Conservation (phyloP, 2,113 vertebrate species). For the Pycnonotus jocosus region DNA sequence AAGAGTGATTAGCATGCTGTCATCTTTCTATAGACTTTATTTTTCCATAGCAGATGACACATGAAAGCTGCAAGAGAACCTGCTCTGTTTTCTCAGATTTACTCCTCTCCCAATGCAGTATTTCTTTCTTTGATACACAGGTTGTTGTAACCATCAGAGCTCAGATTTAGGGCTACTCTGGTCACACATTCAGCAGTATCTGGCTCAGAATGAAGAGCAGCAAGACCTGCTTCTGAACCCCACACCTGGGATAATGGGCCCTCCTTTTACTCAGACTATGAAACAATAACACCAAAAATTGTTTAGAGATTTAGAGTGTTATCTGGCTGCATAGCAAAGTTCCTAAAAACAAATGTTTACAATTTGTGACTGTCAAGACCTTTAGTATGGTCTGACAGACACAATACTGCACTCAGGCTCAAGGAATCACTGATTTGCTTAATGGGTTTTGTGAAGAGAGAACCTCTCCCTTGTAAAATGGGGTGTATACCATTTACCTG, state of each 20-base stretch:
- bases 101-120: neutral
- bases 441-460: neutral
- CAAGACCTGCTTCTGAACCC: neutral
- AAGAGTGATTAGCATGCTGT: neutral
- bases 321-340: neutral
- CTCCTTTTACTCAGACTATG: neutral
- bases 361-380: neutral
- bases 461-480: neutral
- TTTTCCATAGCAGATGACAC: neutral
- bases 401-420: neutral
- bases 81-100: neutral
- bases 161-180: neutral
- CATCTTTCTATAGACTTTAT: neutral
- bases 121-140: neutral
- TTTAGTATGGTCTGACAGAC: neutral
- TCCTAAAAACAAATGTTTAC: neutral
- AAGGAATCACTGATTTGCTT: neutral
- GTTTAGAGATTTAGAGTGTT: neutral
- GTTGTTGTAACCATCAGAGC: neutral
- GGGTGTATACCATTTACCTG: neutral
- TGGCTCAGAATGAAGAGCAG: neutral
- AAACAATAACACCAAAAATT: neutral
- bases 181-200: neutral
- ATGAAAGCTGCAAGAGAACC: neutral
- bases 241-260: neutral